Evolutionary conservation across 1,140 invertebrate species (phyloP).

Genomic region (Drosophila watanabei): DNA sequence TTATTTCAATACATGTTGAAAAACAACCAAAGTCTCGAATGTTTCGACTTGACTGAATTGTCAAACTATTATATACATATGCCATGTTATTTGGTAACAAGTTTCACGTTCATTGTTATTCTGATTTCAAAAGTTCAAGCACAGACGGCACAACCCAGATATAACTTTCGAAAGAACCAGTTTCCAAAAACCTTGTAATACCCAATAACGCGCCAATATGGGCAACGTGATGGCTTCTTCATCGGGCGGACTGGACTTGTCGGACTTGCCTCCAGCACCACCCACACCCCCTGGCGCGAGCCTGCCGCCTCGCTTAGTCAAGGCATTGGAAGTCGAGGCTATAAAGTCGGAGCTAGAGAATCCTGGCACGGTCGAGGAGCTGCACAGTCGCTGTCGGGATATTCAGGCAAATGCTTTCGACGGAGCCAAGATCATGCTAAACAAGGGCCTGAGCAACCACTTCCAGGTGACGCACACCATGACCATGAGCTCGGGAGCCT

Average conservation of each 20-base stretch:
- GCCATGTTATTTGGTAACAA: not conserved
- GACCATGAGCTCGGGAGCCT: conserved; percentile 93
- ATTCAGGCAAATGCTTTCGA: conserved; percentile 98
- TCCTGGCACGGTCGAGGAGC: conserved; percentile 97
- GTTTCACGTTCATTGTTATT: conserved; percentile 10
- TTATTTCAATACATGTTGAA: not conserved
- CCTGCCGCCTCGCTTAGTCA: conserved; percentile 74
- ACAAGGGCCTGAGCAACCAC: conserved; percentile 98
- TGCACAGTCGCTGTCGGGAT: conserved; percentile 99
- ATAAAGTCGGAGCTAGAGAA: conserved; percentile 88
- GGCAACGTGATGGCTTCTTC: conserved; percentile 89
- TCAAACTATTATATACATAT: not conserved
- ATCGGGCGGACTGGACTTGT: conserved; percentile 44
- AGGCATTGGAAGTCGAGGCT: conserved; percentile 31
- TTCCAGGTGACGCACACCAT: conserved; percentile 98
- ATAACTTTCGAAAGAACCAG: conserved; percentile 14
- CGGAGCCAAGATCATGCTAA: conserved; percentile 97
- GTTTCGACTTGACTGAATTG: not conserved
- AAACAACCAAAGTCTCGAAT: not conserved
- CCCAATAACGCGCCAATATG: conserved; percentile 81
- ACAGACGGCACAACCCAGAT: conserved; percentile 2
- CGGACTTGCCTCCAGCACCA: conserved; percentile 32
- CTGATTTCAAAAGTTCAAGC: conserved; percentile 12
- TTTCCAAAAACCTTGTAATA: conserved; percentile 24
- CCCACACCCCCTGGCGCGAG: conserved; percentile 61